Base-by-base conservation (phyloP, 2,888 invertebrate species). In the Miltochrista miniata region DNA sequence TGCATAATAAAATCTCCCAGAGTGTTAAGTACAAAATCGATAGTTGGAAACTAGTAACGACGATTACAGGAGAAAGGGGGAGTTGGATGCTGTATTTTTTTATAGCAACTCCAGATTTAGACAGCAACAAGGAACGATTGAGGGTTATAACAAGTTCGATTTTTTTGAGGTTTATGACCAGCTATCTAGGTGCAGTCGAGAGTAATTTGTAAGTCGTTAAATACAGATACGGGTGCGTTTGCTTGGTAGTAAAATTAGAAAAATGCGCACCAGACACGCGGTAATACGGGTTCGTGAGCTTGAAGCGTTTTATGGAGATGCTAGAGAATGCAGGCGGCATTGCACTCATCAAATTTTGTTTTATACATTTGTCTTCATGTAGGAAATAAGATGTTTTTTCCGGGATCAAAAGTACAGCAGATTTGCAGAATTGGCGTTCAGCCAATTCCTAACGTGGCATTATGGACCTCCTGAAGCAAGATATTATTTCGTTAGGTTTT, bases 191-290 rank as follows among this genome's bases (percentile, higher is more conserved):
- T 57, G 53, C 54, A 47, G 42, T 53, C 13, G 37, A 42, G 37
- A 56, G 61, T 60, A 62, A 62, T 64, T 57, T 47, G 57, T 68
- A 36, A 40, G 45, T 57, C 62, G 53, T 67, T 60, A 67, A 68
- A 64, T 24, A 24, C 42, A 45, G 45, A 50, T 54, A 45, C 45
- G 41, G 55, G 60, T 48, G 59, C 54, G 45, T 59, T 59, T 45
- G 43, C 53, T 42, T 14, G 50, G 37, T 12, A 50, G 41, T 65
- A 65, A 54, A 67, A 54, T 61, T 67, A 66, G 64, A 66, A 56
- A 56, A 63, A 61, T 46, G 10, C 15, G 24, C 7, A 49, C 13
- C n/a, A n/a, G n/a, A n/a, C n/a, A n/a, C n/a, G n/a, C n/a, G n/a
- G n/a, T n/a, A n/a, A n/a, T n/a, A n/a, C n/a, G n/a, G n/a, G n/a